Evolutionary conservation across 2,888 invertebrate species (phyloP), one percentile per base, ranked within the genome.

Genomic region (Nomada hirtipes): DNA sequence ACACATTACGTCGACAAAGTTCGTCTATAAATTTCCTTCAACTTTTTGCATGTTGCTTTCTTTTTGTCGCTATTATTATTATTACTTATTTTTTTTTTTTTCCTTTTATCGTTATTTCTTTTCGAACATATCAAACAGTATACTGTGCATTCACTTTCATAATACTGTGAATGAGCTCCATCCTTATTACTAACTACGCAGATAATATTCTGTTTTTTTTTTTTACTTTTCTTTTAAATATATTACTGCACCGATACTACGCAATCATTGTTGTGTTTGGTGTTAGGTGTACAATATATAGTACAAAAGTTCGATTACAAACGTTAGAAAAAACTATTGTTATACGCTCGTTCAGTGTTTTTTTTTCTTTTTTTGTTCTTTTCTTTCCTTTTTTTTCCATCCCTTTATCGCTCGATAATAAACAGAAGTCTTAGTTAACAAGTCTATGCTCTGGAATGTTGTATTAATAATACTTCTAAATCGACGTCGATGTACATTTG

Each of bases 151-250:
- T 84, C 76, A 85, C 74, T 53, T 83, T 79, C 68, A 74, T 86
- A 90, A 89, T 88, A 89, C 85, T 86, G 87, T 77, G 86, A 90
- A 90, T 87, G 84, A 60, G 70, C 74, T 67, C 83, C 29, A 72
- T 76, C 65, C 11, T 10, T 3, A 23, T 57, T 20, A 18, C 78
- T 82, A 77, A 36, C 82, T 85, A 84, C 64, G 73, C 73, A 69
- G 59, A 88, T 36, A 36, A 70, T 85, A 85, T 75, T 76, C 23
- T 36, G 36, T 7, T 7, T 36, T 36, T 36, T 36, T 29, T 36
- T 36, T 36, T 36, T 36, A 7, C 36, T 36, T 36, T 36, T 36
- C 36, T 7, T 36, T 36, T 36, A 36, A 77, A 29, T 20, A 68
- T 77, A 60, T 87, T 70, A 61, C 68, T 83, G 69, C 77, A 50